Evolutionary conservation across 2,888 invertebrate species (phyloP).

Genomic region (Lepidochrysops patricia): DNA sequence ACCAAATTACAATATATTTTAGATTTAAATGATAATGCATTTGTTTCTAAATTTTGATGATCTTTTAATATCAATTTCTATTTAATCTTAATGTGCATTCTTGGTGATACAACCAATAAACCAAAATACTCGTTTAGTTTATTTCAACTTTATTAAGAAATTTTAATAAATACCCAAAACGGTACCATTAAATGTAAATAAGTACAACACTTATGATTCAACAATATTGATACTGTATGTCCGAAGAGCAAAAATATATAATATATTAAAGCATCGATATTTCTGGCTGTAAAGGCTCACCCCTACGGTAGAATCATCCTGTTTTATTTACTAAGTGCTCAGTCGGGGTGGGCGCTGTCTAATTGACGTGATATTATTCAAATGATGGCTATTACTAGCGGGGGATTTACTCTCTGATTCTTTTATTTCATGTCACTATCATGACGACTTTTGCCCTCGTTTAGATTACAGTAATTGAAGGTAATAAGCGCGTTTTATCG

Average conservation of each 20-base stretch:
- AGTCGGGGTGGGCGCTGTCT: conserved; percentile 42
- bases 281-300: not conserved
- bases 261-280: not conserved
- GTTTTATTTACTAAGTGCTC: conserved; percentile 67
- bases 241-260: not conserved
- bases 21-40: not conserved
- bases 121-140: not conserved
- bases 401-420: conserved; percentile 23
- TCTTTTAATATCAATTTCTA: not conserved
- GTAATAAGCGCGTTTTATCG: not conserved
- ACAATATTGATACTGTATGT: too few relatives aligned
- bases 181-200: too few relatives aligned
- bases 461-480: not conserved
- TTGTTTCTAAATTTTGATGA: not conserved
- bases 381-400: conserved; percentile 36
- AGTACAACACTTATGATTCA: too few relatives aligned
- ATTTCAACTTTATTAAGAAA: not conserved
- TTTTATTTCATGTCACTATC: conserved; percentile 9
- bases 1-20: not conserved
- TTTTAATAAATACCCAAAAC: too few relatives aligned
- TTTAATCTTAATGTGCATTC: not conserved
- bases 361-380: conserved; percentile 61
- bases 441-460: too few relatives aligned
- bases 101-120: not conserved
- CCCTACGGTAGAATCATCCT: conserved; percentile 25